Evolutionary conservation across 2,888 invertebrate species (phyloP).

Genomic region (Leptinotarsa rubiginosa): DNA sequence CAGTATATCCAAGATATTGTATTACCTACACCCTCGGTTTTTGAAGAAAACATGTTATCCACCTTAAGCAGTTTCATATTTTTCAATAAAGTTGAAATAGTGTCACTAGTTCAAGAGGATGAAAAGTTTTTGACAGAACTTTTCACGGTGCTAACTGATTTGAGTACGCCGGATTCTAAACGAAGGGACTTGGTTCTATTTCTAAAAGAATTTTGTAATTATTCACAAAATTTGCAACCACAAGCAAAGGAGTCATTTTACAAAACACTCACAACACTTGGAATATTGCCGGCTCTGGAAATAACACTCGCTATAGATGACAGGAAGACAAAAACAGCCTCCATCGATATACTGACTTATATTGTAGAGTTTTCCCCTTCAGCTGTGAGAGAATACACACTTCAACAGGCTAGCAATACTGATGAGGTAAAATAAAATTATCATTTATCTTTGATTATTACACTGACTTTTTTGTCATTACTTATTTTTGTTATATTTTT

Average conservation of each 20-base stretch:
- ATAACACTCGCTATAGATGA: conserved; percentile 93
- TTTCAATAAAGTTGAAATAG: conserved; percentile 99
- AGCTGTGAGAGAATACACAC: conserved; percentile 95
- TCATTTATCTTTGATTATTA: background rate
- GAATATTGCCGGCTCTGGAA: conserved; percentile 89
- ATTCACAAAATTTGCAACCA: conserved; percentile 97
- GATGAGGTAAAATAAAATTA: conserved; percentile 79
- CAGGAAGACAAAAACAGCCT: conserved; percentile 93
- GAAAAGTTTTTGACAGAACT: conserved; percentile 95
- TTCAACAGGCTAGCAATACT: conserved; percentile 90
- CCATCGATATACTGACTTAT: conserved; percentile 97
- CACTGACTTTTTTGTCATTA: conserved; percentile 22
- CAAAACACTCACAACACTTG: conserved; percentile 90
- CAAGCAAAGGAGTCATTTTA: conserved; percentile 98
- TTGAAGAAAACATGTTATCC: conserved; percentile 98
- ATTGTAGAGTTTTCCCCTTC: conserved; percentile 99
- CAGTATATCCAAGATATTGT: conserved; percentile 99
- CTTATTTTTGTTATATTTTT: conserved; percentile 5
- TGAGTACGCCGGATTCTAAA: conserved; percentile 84
- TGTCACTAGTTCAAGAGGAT: conserved; percentile 97
- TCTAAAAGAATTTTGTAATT: conserved; percentile 98
- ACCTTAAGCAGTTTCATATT: conserved; percentile 98
- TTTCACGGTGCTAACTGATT: conserved; percentile 92
- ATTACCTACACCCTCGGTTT: conserved; percentile 97
- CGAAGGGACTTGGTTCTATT: conserved; percentile 95